Percentiles rank a stretch among this genome's conserved stretches.
Conservation (phyloP, 1,140 invertebrate species). For the Anadara kagoshimensis region DNA sequence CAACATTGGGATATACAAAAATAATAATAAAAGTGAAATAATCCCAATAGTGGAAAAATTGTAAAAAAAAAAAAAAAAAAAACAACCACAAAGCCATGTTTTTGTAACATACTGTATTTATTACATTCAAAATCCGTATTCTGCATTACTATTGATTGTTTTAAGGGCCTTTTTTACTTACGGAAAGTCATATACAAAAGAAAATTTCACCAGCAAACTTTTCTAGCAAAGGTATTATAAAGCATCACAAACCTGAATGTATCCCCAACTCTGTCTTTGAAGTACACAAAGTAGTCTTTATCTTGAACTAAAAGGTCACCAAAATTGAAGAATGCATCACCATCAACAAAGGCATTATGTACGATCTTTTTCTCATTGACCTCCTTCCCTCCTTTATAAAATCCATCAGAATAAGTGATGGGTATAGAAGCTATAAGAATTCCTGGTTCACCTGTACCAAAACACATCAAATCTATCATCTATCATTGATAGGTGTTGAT, state of each 20-base stretch:
- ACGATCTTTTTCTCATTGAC: slow-evolving; percentile 64
- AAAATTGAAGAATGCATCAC: slow-evolving; percentile 67
- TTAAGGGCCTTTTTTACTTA: too few relatives aligned
- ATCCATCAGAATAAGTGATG: slow-evolving; percentile 17
- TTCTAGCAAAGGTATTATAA: not conserved
- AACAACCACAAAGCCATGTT: too few relatives aligned
- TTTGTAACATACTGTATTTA: too few relatives aligned
- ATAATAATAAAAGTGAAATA: too few relatives aligned
- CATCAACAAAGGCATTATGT: slow-evolving; percentile 58
- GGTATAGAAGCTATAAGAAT: slow-evolving; percentile 44
- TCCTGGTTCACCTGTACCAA: slow-evolving; percentile 68
- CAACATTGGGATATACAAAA: too few relatives aligned
- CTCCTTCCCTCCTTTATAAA: slow-evolving; percentile 60
- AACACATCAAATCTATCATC: slow-evolving; percentile 61
- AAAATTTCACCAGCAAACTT: not conserved
- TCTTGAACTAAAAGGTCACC: slow-evolving; percentile 71
- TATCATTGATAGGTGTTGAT: slow-evolving; percentile 34
- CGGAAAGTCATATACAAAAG: too few relatives aligned
- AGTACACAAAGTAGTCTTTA: slow-evolving; percentile 70
- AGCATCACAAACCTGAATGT: slow-evolving; percentile 41
- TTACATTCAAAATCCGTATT: too few relatives aligned
- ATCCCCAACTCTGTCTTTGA: slow-evolving; percentile 71
- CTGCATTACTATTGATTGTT: too few relatives aligned
- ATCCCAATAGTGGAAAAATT: too few relatives aligned
- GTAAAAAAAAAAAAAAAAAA: too few relatives aligned